Conservation (phyloP, 2,113 vertebrate genomes). For the Varanus salvator region DNA sequence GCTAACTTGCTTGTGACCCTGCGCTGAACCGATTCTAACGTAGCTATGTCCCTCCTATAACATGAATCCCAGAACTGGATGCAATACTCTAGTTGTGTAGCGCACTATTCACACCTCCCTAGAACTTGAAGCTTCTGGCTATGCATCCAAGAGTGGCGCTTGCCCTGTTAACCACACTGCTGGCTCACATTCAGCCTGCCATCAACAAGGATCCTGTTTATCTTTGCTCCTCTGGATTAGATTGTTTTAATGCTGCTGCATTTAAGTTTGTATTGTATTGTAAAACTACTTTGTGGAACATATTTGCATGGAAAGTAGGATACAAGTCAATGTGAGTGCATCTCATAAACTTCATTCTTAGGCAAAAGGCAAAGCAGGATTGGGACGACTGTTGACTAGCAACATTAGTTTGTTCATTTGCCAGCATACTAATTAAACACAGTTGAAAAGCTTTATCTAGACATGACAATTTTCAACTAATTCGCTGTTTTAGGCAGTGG, state of each 20-base stretch:
- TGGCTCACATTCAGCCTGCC: too few species aligned
- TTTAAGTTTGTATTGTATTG: background rate
- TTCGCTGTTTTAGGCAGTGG: background rate
- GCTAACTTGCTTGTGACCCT: too few species aligned
- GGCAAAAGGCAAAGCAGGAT: background rate
- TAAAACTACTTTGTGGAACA: background rate
- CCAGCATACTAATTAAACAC: background rate
- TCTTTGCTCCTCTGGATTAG: background rate
- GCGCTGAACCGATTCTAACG: too few species aligned
- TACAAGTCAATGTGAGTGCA: background rate
- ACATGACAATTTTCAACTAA: background rate
- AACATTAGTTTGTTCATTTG: background rate
- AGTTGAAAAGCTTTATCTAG: background rate
- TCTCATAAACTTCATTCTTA: background rate
- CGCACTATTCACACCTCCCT: too few species aligned
- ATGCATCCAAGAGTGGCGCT: too few species aligned
- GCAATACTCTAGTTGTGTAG: too few species aligned
- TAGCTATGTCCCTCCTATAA: too few species aligned
- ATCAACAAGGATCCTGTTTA: too few species aligned
- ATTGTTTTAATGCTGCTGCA: background rate
- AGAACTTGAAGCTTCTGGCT: too few species aligned
- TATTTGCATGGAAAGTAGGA: background rate
- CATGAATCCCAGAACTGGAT: too few species aligned
- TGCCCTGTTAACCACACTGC: too few species aligned
- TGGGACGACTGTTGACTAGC: background rate